Evolutionary conservation across 2,888 invertebrate species (phyloP), one percentile per base, ranked within the genome.

Genomic region (Harpalus rubripes): DNA sequence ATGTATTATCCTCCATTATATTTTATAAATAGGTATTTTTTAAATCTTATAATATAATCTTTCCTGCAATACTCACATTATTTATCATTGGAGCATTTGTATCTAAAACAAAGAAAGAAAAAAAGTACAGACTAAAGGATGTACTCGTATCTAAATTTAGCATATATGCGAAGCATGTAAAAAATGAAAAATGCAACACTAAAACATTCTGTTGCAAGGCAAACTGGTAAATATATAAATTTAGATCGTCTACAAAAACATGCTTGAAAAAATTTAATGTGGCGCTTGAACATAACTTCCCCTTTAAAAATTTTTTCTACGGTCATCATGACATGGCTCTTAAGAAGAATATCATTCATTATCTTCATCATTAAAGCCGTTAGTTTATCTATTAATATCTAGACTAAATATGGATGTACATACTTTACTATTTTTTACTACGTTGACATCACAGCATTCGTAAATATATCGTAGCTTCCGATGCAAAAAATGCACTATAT

Each of bases 401-500:
- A 52, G 44, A 52, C 44, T 52, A 52, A 10, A 52, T 52, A 52
- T 52, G 44, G 44, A 52, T 10, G 12, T 12, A 52, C 44, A 12
- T 12, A 52, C 44, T 1, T 32, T 59, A 59, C 59, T 10, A 68
- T 68, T 32, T 39, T 18, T 18, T 68, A 39, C 39, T 68, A 68
- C 26, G 68, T 68, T 32, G 10, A 52, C 63, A 63, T 63, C 32
- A 26, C 26, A 68, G n/a, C 68, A 15, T 39, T 15, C 32, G 39
- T 39, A 68, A 6, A 61, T 18, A 22, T 26, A 18, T 22, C 63
- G 63, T 63, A 32, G 44, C 12, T 15, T n/a, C 7, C 26, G 68
- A 26, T 39, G 32, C 68, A 68, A 68, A 80, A 80, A 80, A 59
- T 32, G 16, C 59, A n/a, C 32, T 32, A 59, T 8, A n/a, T 12